Evolutionary conservation across 2,888 invertebrate genomes (phyloP).

Genomic region (Pollenia angustigena): DNA sequence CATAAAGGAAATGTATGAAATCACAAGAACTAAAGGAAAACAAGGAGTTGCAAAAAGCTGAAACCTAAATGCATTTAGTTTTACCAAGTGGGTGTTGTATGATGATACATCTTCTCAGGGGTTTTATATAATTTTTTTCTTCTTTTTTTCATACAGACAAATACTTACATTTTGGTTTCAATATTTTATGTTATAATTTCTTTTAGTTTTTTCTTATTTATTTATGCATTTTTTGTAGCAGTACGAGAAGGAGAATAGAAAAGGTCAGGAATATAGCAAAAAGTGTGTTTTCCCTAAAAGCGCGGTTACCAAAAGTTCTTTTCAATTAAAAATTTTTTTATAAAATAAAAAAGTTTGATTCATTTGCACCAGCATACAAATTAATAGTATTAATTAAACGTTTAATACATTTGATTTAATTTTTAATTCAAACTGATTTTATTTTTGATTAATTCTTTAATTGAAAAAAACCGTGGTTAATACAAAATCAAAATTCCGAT

Average conservation of each 20-base stretch:
- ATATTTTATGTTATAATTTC: slow-evolving; percentile 74
- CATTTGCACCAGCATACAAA: too few relatives aligned
- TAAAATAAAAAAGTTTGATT: too few relatives aligned
- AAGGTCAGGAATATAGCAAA: slow-evolving; percentile 8
- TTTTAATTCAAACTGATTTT: too few relatives aligned
- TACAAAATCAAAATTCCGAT: too few relatives aligned
- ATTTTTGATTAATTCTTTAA: too few relatives aligned
- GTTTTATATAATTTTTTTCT: slow-evolving; percentile 21
- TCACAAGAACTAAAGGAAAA: slow-evolving; percentile 61
- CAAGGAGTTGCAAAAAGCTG: slow-evolving; percentile 40
- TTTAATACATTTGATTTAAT: too few relatives aligned
- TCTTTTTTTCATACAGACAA: slow-evolving; percentile 47
- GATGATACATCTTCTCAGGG: slow-evolving; percentile 59
- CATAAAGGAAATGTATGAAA: slow-evolving; percentile 72
- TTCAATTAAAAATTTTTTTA: too few relatives aligned
- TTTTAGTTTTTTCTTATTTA: slow-evolving; percentile 48
- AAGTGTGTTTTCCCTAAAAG: too few relatives aligned
- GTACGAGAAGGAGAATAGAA: neutral
- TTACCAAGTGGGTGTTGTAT: slow-evolving; percentile 67
- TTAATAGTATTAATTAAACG: too few relatives aligned
- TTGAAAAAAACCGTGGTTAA: too few relatives aligned
- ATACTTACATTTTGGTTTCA: slow-evolving; percentile 73
- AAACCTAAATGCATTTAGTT: slow-evolving; percentile 71
- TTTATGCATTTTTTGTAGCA: slow-evolving; percentile 26
- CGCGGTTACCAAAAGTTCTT: too few relatives aligned